Evolutionary conservation across 2,888 invertebrate species (phyloP).

Genomic region (Tuta absoluta): DNA sequence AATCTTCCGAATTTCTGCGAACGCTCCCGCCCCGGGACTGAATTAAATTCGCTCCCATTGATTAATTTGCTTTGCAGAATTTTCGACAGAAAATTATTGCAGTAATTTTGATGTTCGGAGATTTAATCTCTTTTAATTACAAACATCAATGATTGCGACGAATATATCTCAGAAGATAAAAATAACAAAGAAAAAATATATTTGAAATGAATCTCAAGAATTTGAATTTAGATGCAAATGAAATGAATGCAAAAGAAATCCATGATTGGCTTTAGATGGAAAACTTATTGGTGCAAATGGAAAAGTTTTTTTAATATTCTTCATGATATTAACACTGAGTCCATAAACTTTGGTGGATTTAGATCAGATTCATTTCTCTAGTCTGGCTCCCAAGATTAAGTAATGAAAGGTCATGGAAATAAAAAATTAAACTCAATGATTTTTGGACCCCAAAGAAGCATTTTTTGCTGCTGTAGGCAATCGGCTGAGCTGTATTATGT

Average conservation of each 20-base stretch:
- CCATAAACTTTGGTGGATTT: slow-evolving; percentile 51
- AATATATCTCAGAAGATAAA: neutral
- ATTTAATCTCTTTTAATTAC: neutral
- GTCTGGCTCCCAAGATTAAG: neutral
- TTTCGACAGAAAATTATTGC: slow-evolving; percentile 36
- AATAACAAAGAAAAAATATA: neutral
- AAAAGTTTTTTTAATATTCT: slow-evolving; percentile 35
- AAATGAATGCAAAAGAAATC: slow-evolving; percentile 8
- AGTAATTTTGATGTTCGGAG: slow-evolving; percentile 29
- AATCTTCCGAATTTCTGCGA: slow-evolving; percentile 58
- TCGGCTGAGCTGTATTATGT: too few relatives aligned
- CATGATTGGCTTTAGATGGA: neutral
- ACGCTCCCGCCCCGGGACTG: slow-evolving; percentile 46
- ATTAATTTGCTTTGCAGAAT: slow-evolving; percentile 44
- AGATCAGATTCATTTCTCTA: slow-evolving; percentile 39
- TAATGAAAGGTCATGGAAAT: neutral
- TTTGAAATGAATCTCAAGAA: neutral
- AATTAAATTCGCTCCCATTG: slow-evolving; percentile 50
- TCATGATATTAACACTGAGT: slow-evolving; percentile 31
- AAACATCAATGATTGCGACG: neutral
- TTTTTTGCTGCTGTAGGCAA: too few relatives aligned
- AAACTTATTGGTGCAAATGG: slow-evolving; percentile 7
- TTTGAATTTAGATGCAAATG: neutral
- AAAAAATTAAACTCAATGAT: too few relatives aligned
- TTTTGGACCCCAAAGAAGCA: too few relatives aligned